Evolutionary conservation across 2,113 vertebrate species (phyloP).

Genomic region (Aegypius monachus): DNA sequence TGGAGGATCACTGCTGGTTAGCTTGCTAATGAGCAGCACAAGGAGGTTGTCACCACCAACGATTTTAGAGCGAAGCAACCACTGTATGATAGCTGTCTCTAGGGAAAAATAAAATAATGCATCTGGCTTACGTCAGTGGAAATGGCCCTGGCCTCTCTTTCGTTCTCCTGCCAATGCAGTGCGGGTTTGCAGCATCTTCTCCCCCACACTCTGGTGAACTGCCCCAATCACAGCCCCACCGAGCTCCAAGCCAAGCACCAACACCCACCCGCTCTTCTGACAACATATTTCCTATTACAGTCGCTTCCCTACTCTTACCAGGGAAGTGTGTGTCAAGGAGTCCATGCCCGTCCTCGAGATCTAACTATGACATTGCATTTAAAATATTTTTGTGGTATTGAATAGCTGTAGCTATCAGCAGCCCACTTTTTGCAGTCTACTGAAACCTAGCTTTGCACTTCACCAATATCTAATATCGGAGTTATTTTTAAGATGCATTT

Average conservation of each 20-base stretch:
- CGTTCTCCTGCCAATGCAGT: not conserved
- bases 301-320: not conserved
- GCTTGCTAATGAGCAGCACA: accelerated
- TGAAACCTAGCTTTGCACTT: not conserved
- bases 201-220: accelerated
- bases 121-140: not conserved
- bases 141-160: not conserved
- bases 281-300: not conserved
- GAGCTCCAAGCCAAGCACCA: not conserved
- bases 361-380: not conserved
- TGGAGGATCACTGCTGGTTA: not conserved
- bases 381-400: not conserved
- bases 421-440: not conserved
- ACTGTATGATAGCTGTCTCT: not conserved
- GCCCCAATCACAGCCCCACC: accelerated
- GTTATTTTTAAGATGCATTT: not conserved
- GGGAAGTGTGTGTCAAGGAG: not conserved
- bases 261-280: not conserved
- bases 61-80: not conserved
- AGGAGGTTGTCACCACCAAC: accelerated
- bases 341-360: not conserved
- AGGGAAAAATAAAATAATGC: not conserved
- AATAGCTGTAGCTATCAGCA: not conserved
- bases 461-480: not conserved
- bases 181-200: not conserved